Conservation (phyloP, 37 sponge, comb jelly and placozoan species). For the Theonella swinhoei region DNA sequence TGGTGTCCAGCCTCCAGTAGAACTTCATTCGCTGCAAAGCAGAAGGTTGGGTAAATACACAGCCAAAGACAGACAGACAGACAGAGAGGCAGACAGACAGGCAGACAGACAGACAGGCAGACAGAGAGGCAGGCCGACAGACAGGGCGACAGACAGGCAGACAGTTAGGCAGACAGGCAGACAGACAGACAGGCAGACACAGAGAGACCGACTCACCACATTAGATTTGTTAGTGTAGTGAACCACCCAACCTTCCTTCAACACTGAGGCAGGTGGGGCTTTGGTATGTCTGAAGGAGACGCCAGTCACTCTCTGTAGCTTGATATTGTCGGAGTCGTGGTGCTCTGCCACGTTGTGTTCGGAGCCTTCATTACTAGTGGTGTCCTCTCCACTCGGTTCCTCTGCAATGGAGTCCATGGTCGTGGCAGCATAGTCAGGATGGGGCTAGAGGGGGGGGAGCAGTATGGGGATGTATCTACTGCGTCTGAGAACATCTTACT, state of each 20-base stretch:
- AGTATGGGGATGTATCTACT: not conserved
- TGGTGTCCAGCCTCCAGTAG: slow-evolving; percentile 87
- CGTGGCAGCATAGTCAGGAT: not conserved
- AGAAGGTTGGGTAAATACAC: not conserved
- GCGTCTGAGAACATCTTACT: slow-evolving; percentile 28
- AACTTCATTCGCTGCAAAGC: slow-evolving; percentile 80
- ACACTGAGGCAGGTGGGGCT: slow-evolving; percentile 48
- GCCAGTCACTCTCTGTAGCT: slow-evolving; percentile 63
- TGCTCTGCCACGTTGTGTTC: slow-evolving; percentile 51
- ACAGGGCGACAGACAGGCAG: too few relatives aligned
- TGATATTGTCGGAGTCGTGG: slow-evolving; percentile 44
- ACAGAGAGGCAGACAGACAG: slow-evolving; percentile 9
- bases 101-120: not conserved
- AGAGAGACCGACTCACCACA: slow-evolving; percentile 59
- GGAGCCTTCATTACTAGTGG: slow-evolving; percentile 59
- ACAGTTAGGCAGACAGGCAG: not conserved
- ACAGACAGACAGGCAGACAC: slow-evolving; percentile 19
- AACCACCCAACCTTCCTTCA: slow-evolving; percentile 91
- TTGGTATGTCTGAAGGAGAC: slow-evolving; percentile 73
- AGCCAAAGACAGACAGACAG: not conserved
- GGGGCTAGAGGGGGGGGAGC: not conserved
- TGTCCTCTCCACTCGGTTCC: slow-evolving; percentile 63
- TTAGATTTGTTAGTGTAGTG: slow-evolving; percentile 83
- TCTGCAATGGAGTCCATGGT: slow-evolving; percentile 58
- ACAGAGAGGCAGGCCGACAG: slow-evolving; percentile 9